Evolutionary conservation across 2,888 invertebrate genomes (phyloP), one percentile per base, ranked within the genome.

Genomic region (Cheilosia vernalis): DNA sequence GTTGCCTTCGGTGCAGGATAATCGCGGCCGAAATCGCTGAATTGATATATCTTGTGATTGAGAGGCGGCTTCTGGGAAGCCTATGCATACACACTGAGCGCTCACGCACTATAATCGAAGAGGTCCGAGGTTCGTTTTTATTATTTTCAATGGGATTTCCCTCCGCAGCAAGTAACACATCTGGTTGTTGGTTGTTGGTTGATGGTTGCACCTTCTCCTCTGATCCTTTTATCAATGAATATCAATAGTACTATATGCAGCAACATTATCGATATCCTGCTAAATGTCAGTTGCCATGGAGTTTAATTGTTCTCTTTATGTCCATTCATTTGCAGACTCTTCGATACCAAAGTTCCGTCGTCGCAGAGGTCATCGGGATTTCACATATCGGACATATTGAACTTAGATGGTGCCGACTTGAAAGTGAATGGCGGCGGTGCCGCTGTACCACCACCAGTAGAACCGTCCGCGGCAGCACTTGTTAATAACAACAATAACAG

Each of bases 301-400:
- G 5, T 61, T 63, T 81, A 72, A 70, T 77, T 72, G 70, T 73
- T 78, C 55, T 77, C 9, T 55, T 53, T 74, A 64, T 87, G 67
- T 30, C 85, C 40, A 87, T 88, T 89, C 88, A 89, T 87, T 94
- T 94, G 13, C 94, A 97, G 97, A 90, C 93, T 97, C 81, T 93
- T 97, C 91, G 97, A 97, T 91, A 95, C 91, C 55, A 92, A 92
- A 88, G 90, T 92, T 73, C 91, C 91, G 37, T 90, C 91, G 7
- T 95, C 95, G 67, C 95, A 95, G 88, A 94, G 96, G 0, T 95
- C 95, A 53, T 95, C 95, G 44, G 96, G 98, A 82, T 98, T 98
- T 92, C 97, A 97, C 90, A 98, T 98, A 89, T 97, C 97, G 89
- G 98, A 98, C 92, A 98, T 98, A 90, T 93, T 98, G 89, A 98